phyloP scores from a whole-genome alignment of 2,888 invertebrate species.

The Apoda limacodes region DNA sequence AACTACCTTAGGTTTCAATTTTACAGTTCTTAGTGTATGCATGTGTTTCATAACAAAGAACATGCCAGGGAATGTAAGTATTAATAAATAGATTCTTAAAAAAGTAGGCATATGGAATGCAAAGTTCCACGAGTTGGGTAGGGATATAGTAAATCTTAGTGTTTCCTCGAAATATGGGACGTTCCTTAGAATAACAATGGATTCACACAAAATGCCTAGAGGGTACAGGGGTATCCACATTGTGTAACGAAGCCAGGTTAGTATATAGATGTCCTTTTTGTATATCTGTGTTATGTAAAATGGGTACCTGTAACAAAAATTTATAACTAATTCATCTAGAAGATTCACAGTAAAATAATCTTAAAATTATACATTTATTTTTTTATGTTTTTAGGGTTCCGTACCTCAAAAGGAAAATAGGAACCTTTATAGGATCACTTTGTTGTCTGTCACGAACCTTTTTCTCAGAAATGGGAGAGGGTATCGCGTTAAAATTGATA shows the following conservation, averaged over 20 bases:
- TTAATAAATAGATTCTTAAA: conserved; percentile 80
- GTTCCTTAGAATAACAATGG: conserved; percentile 82
- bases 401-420: no score
- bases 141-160: conserved; percentile 74
- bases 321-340: no score
- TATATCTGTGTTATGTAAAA: conserved; percentile 88
- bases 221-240: conserved; percentile 96
- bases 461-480: no score
- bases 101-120: conserved; percentile 87
- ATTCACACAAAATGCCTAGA: conserved; percentile 88
- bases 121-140: conserved; percentile 90
- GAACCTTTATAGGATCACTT: no score
- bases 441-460: no score
- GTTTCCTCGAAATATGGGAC: conserved; percentile 93
- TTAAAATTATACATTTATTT: no score
- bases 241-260: conserved; percentile 94
- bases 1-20: conserved; percentile 65
- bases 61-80: conserved; percentile 81
- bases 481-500: no score
- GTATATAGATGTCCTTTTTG: conserved; percentile 75
- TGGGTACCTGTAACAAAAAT: conserved; percentile 84
- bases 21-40: conserved; percentile 79
- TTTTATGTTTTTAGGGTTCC: no score
- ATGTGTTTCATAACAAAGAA: conserved; percentile 87
- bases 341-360: no score